Evolutionary conservation across 1,140 invertebrate species (phyloP), one percentile per base, ranked within the genome.

Genomic region (Dendroctonus ponderosae): DNA sequence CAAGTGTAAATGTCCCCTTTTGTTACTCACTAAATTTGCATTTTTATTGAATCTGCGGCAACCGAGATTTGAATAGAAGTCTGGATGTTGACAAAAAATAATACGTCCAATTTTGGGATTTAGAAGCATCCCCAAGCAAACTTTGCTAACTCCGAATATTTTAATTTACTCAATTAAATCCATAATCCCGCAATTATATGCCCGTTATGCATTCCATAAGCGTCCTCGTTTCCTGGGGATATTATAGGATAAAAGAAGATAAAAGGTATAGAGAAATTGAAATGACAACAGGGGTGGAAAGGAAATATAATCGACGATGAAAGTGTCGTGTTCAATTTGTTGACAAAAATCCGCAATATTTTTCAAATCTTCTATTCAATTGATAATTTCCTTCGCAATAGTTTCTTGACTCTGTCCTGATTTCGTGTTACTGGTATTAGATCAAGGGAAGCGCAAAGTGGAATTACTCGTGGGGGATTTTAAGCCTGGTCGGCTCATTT

Each of bases 1-100:
- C 75, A 77, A 77, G 75, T 75, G 74, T 74, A 74, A 76, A 76
- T 75, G 72, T 67, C 71, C 75, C 73, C 71, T 76, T 75, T 76
- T 74, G 72, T 72, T 75, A 74, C 73, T 72, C 69, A 69, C 63
- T 72, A 70, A 73, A 76, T 77, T 78, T 75, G 73, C 76, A 78
- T 77, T 76, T 77, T 77, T 77, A 77, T 77, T 77, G 76, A 76
- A 76, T 77, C 72, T 75, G 70, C 71, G 75, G 71, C 73, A 70
- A 64, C 71, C 53, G 66, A 76, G 75, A 76, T 77, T 76, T 75
- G 70, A 77, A 75, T 76, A 74, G 71, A 74, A 76, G 71, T 71
- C 73, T 62, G 66, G 69, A 72, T 74, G 75, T 74, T 73, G 70
- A 75, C 73, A 76, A 76, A 77, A 77, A 77, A 75, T 75, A 71